Conservation (phyloP, 2,797 vertebrate genomes). For the Enteromius mattozi region DNA sequence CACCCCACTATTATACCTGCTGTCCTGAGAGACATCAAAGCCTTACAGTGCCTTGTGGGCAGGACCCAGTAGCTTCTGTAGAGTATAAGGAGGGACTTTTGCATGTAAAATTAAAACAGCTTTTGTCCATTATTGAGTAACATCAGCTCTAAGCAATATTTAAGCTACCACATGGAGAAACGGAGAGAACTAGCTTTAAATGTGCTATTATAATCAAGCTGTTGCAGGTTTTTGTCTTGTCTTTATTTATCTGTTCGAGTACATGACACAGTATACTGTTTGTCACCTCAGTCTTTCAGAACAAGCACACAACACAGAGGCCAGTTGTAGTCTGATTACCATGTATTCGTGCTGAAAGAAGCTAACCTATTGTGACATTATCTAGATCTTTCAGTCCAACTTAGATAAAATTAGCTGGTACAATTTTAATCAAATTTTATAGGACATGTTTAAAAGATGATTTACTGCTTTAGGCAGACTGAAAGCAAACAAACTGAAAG, state of each 20-base stretch:
- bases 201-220: neutral
- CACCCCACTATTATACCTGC: slow-evolving; percentile 49
- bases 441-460: neutral
- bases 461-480: neutral
- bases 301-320: neutral
- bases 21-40: slow-evolving; percentile 59
- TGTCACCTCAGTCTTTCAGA: neutral
- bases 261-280: neutral
- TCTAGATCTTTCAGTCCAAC: neutral
- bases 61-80: neutral
- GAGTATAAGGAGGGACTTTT: slow-evolving; percentile 17
- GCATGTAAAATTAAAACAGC: slow-evolving; percentile 46
- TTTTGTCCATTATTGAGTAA: slow-evolving; percentile 31
- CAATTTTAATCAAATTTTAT: neutral
- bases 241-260: neutral
- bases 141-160: neutral
- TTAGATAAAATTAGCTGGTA: neutral
- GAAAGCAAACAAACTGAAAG: too few relatives aligned
- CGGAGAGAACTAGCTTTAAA: neutral
- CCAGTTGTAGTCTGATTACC: neutral
- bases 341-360: neutral
- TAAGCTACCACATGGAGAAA: neutral
- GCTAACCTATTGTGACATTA: neutral
- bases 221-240: neutral
- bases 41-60: slow-evolving; percentile 32